Evolutionary conservation across 2,888 invertebrate species (phyloP), one percentile per base, ranked within the genome.

Genomic region (Ophioninae sp.): DNA sequence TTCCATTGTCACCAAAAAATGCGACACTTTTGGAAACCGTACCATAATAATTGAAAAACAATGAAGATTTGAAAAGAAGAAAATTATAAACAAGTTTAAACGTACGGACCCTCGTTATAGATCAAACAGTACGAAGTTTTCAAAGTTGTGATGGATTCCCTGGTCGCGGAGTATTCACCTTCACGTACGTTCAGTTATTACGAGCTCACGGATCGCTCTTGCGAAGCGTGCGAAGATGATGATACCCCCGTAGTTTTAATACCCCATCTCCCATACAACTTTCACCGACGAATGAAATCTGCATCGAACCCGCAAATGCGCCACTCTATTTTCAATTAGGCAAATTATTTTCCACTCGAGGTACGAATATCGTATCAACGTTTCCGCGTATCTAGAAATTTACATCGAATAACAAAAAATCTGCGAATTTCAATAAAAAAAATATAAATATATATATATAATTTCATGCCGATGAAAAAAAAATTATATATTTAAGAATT

Each of bases 221-320:
- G 13, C 65, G 75, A 75, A 70, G 50, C 59, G 75, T 23, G 67
- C 21, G n/a, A 65, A 67, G 21, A 41, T 85, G 85, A 85, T 83
- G 84, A 85, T 86, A 83, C 72, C 83, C 84, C 85, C 85, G 76
- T 81, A 84, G 69, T 62, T 72, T 56, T 10, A 72, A 75, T 70
- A 64, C 69, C 62, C 50, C 50, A 61, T 70, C 70, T 39, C 69
- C 30, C 62, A 37, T 44, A 78, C 74, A 79, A 87, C 87, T 87
- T 87, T 87, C 86, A 86, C 85, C 84, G 78, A 84, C 81, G 65
- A 69, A 67, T 39, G 65, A 67, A 65, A 79, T 70, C 70, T 67
- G 21, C 79, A 59, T 67, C 50, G 23, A 50, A 17, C 50, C 17
- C 50, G 17, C 6, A 50, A 50, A 50, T 17, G 50, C 17, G 50